Conservation (phyloP, 2,113 vertebrate genomes). For the Odobenus rosmarus region DNA sequence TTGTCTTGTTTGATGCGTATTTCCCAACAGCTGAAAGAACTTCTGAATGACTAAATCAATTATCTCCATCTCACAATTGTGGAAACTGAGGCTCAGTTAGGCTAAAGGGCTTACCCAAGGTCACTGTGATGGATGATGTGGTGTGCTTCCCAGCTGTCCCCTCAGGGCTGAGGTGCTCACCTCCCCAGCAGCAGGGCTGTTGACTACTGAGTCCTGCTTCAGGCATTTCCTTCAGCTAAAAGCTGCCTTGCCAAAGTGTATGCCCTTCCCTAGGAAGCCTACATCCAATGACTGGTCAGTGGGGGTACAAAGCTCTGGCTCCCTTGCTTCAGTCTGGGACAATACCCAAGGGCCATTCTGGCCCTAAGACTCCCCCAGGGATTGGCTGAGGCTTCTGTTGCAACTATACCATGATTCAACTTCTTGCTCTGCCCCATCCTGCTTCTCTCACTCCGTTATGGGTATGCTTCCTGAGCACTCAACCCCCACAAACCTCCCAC, state of each 20-base stretch:
- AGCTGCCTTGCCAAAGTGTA: not conserved
- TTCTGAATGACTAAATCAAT: not conserved
- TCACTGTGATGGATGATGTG: no score
- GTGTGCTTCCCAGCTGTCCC: not conserved
- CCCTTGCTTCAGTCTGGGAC: not conserved
- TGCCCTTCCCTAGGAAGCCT: not conserved
- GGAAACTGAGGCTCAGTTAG: not conserved
- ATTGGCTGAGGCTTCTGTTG: not conserved
- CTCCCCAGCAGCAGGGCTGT: not conserved
- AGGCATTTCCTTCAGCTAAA: not conserved
- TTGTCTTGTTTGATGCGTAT: not conserved
- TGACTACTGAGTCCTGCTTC: not conserved
- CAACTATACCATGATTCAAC: not conserved
- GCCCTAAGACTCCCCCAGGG: not conserved
- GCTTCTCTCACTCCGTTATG: not conserved
- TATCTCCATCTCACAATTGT: not conserved
- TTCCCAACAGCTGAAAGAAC: not conserved
- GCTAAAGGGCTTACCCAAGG: not conserved
- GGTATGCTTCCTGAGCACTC: not conserved
- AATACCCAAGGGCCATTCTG: not conserved
- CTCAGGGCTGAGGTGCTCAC: not conserved
- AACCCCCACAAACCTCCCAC: not conserved
- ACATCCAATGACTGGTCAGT: not conserved
- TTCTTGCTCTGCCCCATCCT: not conserved
- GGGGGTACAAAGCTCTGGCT: fast-evolving